Evolutionary conservation across 2,113 vertebrate genomes (phyloP).

Genomic region (Platichthys stellatus): DNA sequence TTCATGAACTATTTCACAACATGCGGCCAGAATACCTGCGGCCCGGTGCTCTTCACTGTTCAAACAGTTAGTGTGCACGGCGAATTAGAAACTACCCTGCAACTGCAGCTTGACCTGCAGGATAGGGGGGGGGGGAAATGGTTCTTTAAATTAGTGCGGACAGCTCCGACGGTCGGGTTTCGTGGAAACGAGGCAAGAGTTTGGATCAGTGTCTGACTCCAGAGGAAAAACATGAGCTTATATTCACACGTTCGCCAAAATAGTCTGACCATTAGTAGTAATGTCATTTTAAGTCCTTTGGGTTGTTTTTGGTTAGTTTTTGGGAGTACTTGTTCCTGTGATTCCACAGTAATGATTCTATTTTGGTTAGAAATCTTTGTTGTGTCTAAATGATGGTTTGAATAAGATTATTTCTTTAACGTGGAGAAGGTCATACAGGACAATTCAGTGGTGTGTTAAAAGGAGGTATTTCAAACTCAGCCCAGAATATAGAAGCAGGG

Average conservation of each 20-base stretch:
- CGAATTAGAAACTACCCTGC: conserved; percentile 20
- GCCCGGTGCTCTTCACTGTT: conserved; percentile 30
- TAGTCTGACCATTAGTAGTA: neutral
- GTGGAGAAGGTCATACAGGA: too few species aligned
- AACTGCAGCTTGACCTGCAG: conserved; percentile 3
- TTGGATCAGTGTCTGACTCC: conserved; percentile 24
- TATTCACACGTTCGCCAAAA: neutral
- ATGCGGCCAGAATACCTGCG: conserved; percentile 42
- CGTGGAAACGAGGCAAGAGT: conserved; percentile 5
- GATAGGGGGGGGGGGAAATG: neutral
- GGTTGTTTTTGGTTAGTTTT: too few species aligned
- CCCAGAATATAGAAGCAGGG: too few species aligned
- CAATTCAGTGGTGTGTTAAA: too few species aligned
- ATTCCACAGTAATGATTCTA: neutral
- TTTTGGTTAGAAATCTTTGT: neutral
- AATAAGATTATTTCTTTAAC: too few species aligned
- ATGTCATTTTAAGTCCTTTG: too few species aligned
- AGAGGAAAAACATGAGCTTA: conserved; percentile 7
- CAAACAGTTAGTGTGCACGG: conserved; percentile 14
- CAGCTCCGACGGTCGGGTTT: conserved; percentile 3
- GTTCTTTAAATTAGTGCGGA: conserved; percentile 26
- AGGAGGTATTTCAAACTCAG: too few species aligned
- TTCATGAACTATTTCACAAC: conserved; percentile 41
- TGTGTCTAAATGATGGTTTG: too few species aligned
- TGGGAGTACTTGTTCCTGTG: too few species aligned